phyloP scores from a whole-genome alignment of 2,888 invertebrate genomes.

The Seira ritae region DNA sequence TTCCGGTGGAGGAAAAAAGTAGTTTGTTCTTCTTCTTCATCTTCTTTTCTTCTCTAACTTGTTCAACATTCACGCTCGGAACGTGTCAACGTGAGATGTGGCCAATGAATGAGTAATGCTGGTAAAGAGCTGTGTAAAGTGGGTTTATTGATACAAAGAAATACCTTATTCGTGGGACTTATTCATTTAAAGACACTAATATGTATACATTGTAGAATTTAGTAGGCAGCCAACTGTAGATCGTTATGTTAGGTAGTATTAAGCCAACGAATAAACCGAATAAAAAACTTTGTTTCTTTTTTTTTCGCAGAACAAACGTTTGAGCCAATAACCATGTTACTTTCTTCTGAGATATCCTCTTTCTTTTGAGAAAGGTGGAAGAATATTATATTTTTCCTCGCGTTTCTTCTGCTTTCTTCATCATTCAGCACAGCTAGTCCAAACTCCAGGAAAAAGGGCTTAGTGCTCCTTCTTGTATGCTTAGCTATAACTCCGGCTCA shows the following conservation, averaged over 20 bases:
- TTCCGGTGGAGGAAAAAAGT: slow-evolving; percentile 22
- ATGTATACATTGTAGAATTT: no score
- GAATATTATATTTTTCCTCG: no score
- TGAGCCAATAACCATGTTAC: not conserved
- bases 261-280: not conserved
- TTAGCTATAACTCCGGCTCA: slow-evolving; percentile 42
- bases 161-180: no score
- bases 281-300: not conserved
- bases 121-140: slow-evolving; percentile 11
- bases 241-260: no score
- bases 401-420: no score
- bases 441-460: no score
- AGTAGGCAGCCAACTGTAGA: no score
- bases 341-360: not conserved
- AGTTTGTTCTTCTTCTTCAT: slow-evolving; percentile 18
- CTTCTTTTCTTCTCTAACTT: slow-evolving; percentile 16
- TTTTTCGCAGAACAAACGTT: not conserved
- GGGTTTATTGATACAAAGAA: not conserved
- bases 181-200: not conserved
- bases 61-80: slow-evolving; percentile 27
- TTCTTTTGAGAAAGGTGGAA: not conserved
- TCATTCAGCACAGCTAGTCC: no score
- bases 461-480: slow-evolving; percentile 25
- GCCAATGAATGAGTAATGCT: slow-evolving; percentile 44
- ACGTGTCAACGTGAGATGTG: slow-evolving; percentile 44